Evolutionary conservation across 2,113 vertebrate species (phyloP), one percentile per base, ranked within the genome.

Genomic region (Triplophysa siluroides): DNA sequence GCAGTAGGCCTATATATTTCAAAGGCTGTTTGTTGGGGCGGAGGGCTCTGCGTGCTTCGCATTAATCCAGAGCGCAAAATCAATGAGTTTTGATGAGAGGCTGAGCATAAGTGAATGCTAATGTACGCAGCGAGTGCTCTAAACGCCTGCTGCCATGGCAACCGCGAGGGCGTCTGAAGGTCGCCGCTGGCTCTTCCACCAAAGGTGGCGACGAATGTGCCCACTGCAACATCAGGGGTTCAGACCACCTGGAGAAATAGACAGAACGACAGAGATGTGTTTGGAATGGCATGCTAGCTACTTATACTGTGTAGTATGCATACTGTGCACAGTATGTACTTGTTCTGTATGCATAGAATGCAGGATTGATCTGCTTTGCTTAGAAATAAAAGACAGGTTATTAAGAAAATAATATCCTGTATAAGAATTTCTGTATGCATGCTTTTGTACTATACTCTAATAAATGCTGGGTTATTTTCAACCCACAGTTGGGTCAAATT

Each of bases 241-340:
- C 56, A 81, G 84, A 87, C 87, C 89, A 92, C 87, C 90, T 92
- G 88, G 83, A 90, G 80, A 89, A 88, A 83, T 86, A 88, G 87
- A 80, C 78, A 69, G 61, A 33, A 73, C 58, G 8, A 61, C 19
- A 47, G 78, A 76, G 78, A 78, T 52, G 50, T 52, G 50, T 52
- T 52, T 52, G 16, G 10, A 29, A 29, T 29, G 3, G 26, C 29
- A 33, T 47, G 45, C 45, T 47, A 47, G 45, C 45, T 16, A 52
- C 50, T 16, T 3, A 4, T 23, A 23, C 2, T 24, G 4, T 29
- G 52, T 23, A 38, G 21, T 26, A 14, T 61, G 23, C 45, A 45
- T 14, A 3, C 10, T 41, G 29, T 5, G 29, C 9, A 41, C 1
- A 10, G 29, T 41, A 23, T 73, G 24, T 52, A 52, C 47, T 52